Evolutionary conservation across 1,140 invertebrate species (phyloP).

Genomic region (Anastrepha obliqua): DNA sequence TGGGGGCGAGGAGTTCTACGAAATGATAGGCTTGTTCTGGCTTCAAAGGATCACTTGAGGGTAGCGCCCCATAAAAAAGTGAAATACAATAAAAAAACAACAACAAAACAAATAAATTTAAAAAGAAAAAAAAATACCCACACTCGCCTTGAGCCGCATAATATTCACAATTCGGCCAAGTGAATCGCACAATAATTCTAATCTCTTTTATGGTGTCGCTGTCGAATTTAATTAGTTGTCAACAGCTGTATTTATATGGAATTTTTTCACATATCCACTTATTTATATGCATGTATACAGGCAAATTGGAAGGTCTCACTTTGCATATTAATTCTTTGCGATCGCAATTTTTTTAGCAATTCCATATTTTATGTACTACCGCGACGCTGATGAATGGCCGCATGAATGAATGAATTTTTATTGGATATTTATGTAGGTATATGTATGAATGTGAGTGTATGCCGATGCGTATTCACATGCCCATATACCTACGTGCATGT

Average conservation of each 20-base stretch:
- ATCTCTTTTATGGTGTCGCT: too few species aligned
- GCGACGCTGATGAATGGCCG: neutral
- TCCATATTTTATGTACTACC: slow-evolving; percentile 6
- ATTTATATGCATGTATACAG: neutral
- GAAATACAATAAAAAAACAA: too few species aligned
- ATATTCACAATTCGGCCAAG: too few species aligned
- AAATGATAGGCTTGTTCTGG: too few species aligned
- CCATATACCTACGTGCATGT: neutral
- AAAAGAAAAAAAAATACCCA: too few species aligned
- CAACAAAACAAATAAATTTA: too few species aligned
- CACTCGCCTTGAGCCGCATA: too few species aligned
- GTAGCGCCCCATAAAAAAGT: too few species aligned
- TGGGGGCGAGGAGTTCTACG: too few species aligned
- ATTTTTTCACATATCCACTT: neutral
- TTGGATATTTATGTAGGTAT: neutral
- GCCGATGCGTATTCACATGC: neutral
- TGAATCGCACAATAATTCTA: too few species aligned
- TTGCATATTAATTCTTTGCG: slow-evolving; percentile 30
- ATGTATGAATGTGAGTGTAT: neutral
- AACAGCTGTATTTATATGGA: neutral
- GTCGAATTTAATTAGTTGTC: neutral
- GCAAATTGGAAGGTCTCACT: neutral
- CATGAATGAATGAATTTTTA: slow-evolving; percentile 43
- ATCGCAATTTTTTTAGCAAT: slow-evolving; percentile 24
- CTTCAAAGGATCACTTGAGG: too few species aligned